Conservation (phyloP, 2,797 vertebrate genomes). For the Peromyscus melanophrys region DNA sequence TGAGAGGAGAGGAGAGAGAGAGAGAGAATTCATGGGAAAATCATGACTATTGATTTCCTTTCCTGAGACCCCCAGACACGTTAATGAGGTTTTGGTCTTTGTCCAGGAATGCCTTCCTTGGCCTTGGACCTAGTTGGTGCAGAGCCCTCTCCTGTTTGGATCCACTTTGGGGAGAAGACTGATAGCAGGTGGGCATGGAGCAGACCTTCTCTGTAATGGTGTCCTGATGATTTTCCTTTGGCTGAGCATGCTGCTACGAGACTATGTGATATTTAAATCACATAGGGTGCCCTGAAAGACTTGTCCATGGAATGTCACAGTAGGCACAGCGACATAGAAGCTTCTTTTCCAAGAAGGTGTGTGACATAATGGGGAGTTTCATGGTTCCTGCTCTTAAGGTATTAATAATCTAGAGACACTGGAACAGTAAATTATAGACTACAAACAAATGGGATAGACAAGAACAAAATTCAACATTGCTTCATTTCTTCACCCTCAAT, state of each 20-base stretch:
- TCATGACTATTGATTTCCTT: neutral
- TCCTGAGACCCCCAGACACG: neutral
- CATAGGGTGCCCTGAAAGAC: neutral
- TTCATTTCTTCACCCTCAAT: neutral
- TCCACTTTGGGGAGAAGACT: neutral
- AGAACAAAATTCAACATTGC: neutral
- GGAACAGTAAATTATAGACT: neutral
- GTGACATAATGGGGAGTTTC: neutral
- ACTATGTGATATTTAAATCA: neutral
- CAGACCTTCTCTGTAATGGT: neutral
- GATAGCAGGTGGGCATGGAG: neutral
- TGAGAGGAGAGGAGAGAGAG: neutral
- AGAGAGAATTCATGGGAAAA: neutral
- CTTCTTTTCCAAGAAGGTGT: neutral
- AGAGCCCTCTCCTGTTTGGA: neutral
- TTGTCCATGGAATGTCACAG: neutral
- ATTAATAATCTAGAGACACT: neutral
- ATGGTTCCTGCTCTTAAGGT: neutral
- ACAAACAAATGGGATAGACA: neutral
- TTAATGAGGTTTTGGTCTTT: neutral
- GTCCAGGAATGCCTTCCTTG: neutral
- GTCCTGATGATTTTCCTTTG: neutral
- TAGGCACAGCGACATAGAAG: neutral
- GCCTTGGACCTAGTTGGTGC: neutral
- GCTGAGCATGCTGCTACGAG: neutral